Conservation (phyloP, 2,113 vertebrate genomes). For the Pseudopipra pipra region DNA sequence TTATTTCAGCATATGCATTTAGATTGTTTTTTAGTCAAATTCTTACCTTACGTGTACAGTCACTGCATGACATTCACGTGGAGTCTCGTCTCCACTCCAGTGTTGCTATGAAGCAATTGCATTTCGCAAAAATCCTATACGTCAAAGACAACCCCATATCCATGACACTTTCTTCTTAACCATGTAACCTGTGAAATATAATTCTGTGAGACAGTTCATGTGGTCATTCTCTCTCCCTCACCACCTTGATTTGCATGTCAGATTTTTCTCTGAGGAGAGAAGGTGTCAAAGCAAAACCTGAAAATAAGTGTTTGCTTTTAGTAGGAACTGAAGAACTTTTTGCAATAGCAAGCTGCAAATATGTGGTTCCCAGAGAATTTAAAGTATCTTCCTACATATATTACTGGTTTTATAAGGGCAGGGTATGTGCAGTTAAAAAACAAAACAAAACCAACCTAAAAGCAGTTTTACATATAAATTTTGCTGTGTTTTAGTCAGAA, state of each 20-base stretch:
- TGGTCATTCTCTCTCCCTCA: background rate
- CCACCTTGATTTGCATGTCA: background rate
- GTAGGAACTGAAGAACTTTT: background rate
- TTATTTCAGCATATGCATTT: background rate
- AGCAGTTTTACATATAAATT: background rate
- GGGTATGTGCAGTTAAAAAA: background rate
- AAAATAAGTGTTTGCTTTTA: background rate
- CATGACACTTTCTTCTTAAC: background rate
- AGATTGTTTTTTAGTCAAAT: background rate
- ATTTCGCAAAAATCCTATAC: background rate
- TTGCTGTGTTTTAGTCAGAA: background rate
- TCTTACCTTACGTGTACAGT: rapidly evolving
- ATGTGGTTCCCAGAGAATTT: background rate
- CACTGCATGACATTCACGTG: rapidly evolving
- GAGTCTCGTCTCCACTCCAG: background rate
- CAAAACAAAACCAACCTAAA: background rate
- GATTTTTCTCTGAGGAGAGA: background rate
- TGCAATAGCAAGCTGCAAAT: background rate
- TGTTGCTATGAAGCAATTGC: background rate
- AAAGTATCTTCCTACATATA: background rate
- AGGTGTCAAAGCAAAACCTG: background rate
- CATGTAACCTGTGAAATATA: background rate
- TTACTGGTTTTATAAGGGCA: background rate
- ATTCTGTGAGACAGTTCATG: background rate
- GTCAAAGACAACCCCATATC: background rate